Conservation (phyloP, 2,888 invertebrate genomes). For the Blastobasis lacticolella region DNA sequence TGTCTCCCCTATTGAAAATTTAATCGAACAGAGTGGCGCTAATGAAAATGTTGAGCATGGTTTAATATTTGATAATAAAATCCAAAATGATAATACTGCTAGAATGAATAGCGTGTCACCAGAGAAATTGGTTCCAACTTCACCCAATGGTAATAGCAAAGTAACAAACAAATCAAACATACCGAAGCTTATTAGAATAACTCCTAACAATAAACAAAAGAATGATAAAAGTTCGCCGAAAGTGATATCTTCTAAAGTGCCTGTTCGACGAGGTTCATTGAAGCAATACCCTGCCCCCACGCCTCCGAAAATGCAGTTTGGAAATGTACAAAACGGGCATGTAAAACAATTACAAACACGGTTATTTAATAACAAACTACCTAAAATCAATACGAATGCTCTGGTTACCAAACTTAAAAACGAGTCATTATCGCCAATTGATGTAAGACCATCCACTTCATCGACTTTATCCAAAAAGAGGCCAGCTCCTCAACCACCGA, state of each 20-base stretch:
- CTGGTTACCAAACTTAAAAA: slow-evolving; percentile 12
- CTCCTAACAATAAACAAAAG: slow-evolving; percentile 43
- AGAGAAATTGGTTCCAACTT: slow-evolving; percentile 11
- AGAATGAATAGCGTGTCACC: slow-evolving; percentile 7
- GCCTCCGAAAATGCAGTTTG: slow-evolving; percentile 64
- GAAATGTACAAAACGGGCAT: slow-evolving; percentile 60
- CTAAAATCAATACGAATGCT: no score
- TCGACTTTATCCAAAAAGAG: slow-evolving; percentile 46
- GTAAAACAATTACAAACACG: slow-evolving; percentile 65
- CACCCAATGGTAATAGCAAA: slow-evolving; percentile 10
- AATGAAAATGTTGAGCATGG: no score
- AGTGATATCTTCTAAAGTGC: slow-evolving; percentile 54
- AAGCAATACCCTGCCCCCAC: slow-evolving; percentile 59
- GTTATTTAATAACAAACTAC: slow-evolving; percentile 45
- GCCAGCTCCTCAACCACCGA: slow-evolving; percentile 49
- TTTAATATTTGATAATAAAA: background rate
- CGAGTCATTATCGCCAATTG: slow-evolving; percentile 19
- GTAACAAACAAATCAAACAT: slow-evolving; percentile 49
- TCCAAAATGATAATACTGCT: background rate
- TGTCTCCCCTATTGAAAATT: slow-evolving; percentile 1
- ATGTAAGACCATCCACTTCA: slow-evolving; percentile 47
- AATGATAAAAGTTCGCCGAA: slow-evolving; percentile 47
- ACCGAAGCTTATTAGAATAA: slow-evolving; percentile 51
- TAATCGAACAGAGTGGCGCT: no score
- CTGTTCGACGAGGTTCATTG: slow-evolving; percentile 48